Evolutionary conservation across 2,888 invertebrate species (phyloP), one percentile per base, ranked within the genome.

Genomic region (Troilus luridus): DNA sequence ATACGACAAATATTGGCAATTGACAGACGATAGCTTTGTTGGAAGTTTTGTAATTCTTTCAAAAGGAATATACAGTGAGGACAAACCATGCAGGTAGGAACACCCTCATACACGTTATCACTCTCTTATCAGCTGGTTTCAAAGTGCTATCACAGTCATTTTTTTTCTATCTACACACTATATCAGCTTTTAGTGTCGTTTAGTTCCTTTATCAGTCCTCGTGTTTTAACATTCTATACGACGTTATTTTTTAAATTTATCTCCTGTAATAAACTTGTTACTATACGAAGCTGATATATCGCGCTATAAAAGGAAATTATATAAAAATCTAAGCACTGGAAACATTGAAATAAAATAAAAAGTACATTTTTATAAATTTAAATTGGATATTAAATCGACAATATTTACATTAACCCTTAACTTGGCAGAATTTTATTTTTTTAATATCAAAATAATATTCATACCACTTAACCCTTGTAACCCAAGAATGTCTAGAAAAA

Each of bases 171-270:
- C 85, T 85, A 85, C 11, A 58, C 85, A n/a, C 85, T 56, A 56
- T 85, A 85, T 85, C 85, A 85, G 56, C 58, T 85, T 85, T 85
- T 58, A 85, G 56, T n/a, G 56, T 54, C 85, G 85, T 85, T 85
- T 56, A n/a, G 56, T 58, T 14, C 14, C 12, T n/a, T 56, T 85
- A 85, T 85, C 56, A 58, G 21, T 56, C 54, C 85, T 85, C 56
- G n/a, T 17, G 72, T 77, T 19, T 41, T 27, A 77, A 41, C 41
- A 77, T 77, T 77, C 12, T 12, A n/a, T 58, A 85, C 85, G 41
- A 56, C 56, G 85, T 85, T 21, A 54, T 54, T 54, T 41, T 21
- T 81, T 19, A 21, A 81, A 81, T 81, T 27, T 81, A 85, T 85
- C 11, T 21, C 2, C 54, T n/a, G 54, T 56, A 85, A 85, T n/a